These are phyloP conservation scores for Rhopalosiphum padi DNA, from an alignment of 1,140 invertebrate species.

Conservation along the genomic window DNA sequence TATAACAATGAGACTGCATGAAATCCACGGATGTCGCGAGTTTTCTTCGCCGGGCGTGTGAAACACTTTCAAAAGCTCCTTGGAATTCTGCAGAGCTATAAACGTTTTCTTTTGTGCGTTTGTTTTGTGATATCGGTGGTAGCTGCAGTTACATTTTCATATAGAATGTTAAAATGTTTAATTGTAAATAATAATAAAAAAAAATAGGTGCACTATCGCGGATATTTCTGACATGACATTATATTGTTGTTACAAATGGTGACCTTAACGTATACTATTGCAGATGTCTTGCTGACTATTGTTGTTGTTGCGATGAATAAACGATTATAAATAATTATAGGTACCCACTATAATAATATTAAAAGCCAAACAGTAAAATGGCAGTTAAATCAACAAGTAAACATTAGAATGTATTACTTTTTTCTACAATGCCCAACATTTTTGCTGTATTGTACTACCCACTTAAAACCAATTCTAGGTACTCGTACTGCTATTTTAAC, in stretches of 20 bases:
- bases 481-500: too few species aligned
- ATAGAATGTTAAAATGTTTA: not conserved
- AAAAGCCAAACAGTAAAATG: not conserved
- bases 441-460: not conserved
- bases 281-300: not conserved
- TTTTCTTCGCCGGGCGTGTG: not conserved
- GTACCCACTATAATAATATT: not conserved
- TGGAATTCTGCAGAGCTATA: not conserved
- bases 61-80: not conserved
- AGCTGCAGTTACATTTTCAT: not conserved
- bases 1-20: not conserved
- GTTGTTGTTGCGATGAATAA: not conserved
- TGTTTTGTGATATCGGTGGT: not conserved
- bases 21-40: not conserved
- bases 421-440: not conserved
- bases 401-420: not conserved
- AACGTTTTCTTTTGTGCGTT: not conserved
- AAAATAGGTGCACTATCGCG: not conserved
- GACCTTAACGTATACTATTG: not conserved
- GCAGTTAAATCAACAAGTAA: not conserved
- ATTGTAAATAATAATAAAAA: not conserved
- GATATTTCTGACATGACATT: not conserved
- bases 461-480: not conserved
- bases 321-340: not conserved
- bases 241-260: not conserved